Base-by-base conservation (phyloP, 2,113 vertebrate species). In the Hyperoodon ampullatus region DNA sequence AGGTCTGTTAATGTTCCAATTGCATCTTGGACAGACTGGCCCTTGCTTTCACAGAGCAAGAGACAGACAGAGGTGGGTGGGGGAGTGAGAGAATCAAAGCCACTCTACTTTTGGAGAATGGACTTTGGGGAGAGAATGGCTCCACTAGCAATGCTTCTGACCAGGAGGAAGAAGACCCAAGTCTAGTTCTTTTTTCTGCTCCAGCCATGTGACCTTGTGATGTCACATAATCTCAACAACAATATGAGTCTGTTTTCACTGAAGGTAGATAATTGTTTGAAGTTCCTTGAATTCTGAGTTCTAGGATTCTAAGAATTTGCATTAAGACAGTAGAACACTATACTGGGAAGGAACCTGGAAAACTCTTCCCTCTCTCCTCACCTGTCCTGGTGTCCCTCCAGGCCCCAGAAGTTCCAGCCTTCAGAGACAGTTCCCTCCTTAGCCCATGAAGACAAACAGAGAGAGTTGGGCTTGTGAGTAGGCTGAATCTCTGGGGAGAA, bases 341-440 rank as follows among this genome's bases (percentile, higher is more conserved):
- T 5, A 5, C 44, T 14, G 53, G 44, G 15, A 85, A 66, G 14
- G 2, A 30, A 3, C 35, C 30, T 55, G 4, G 33, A 24, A 19
- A 9, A 24, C 23, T 28, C 26, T 24, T 15, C 13, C 8, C 2
- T 47, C 19, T 18, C 16, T 30, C 33, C 35, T 33, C 6, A 0
- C 30, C 26, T 14, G 39, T 63, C 23, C 74, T 12, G 11, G 35
- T 3, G 12, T 8, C 15, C 65, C 42, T 0, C 0, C 24, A n/a
- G 35, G 63, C 39, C 66, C 33, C 30, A 33, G n/a, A 21, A n/a
- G 8, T 28, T 24, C 53, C 75, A 18, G 53, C 10, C 26, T 82
- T 26, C n/a, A 19, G n/a, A 58, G n/a, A 39, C 21, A 78, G 55
- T 42, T 24, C 91, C 35, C 39, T 95, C 61, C 26, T 24, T 19